These are phyloP conservation scores for Manduca sexta DNA, from an alignment of 1,140 invertebrate species.

Conservation along the genomic window DNA sequence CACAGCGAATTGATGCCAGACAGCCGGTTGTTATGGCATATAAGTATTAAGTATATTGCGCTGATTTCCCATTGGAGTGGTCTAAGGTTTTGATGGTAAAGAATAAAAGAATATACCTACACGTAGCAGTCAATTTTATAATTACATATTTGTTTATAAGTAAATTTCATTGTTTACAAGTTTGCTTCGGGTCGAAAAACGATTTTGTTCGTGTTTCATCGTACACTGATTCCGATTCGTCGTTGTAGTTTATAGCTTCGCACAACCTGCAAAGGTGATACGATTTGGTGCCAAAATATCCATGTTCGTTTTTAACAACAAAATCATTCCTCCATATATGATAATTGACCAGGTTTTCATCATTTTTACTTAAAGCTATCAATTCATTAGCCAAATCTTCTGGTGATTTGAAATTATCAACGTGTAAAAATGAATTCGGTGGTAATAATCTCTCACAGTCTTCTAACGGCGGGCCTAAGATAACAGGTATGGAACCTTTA, in stretches of 20 bases:
- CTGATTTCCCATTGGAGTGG: too few species aligned
- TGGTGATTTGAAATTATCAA: slow-evolving; percentile 80
- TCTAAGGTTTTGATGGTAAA: too few species aligned
- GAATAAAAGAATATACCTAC: too few species aligned
- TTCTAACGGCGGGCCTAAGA: slow-evolving; percentile 76
- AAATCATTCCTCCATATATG: slow-evolving; percentile 56
- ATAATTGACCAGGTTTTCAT: not conserved
- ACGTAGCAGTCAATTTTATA: too few species aligned
- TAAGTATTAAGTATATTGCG: too few species aligned
- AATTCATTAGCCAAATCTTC: slow-evolving; percentile 73
- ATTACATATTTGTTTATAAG: too few species aligned
- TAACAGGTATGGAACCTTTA: slow-evolving; percentile 80
- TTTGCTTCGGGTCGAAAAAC: slow-evolving; percentile 9
- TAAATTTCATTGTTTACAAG: not conserved
- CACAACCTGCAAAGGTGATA: slow-evolving; percentile 87
- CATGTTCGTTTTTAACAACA: slow-evolving; percentile 80
- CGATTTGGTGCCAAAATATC: slow-evolving; percentile 76
- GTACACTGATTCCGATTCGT: slow-evolving; percentile 64
- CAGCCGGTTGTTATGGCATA: too few species aligned
- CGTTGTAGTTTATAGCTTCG: slow-evolving; percentile 79
- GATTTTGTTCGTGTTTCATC: slow-evolving; percentile 5
- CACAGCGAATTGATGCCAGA: too few species aligned
- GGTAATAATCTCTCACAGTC: slow-evolving; percentile 75
- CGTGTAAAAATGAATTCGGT: slow-evolving; percentile 80
- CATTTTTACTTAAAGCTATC: slow-evolving; percentile 65